Conservation (phyloP, 2,113 vertebrate species). For the Tychaedon coryphoeus region DNA sequence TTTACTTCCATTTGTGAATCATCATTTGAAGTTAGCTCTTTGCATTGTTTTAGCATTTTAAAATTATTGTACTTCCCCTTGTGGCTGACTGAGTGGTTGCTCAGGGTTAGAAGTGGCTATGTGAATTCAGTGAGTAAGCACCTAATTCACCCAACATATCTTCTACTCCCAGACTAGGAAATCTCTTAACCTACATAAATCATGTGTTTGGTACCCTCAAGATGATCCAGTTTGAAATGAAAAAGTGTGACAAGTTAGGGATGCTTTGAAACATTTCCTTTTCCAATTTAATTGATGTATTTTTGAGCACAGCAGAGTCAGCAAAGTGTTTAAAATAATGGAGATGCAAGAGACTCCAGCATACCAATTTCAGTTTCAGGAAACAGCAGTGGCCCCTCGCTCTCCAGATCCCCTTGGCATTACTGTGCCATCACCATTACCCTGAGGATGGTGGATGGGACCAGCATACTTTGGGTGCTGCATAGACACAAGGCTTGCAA, state of each 20-base stretch:
- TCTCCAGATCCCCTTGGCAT: neutral
- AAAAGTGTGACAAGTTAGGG: neutral
- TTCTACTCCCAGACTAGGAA: neutral
- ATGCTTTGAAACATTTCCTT: neutral
- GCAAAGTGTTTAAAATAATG: neutral
- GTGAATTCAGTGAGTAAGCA: neutral
- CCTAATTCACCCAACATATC: neutral
- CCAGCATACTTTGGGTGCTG: neutral
- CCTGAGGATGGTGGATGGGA: neutral
- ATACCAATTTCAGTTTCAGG: neutral
- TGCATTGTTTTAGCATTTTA: neutral
- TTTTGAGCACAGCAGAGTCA: neutral
- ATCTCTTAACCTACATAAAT: neutral
- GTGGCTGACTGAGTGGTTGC: neutral
- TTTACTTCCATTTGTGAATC: neutral
- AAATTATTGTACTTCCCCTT: neutral
- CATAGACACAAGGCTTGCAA: neutral
- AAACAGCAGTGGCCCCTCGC: neutral
- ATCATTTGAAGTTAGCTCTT: neutral
- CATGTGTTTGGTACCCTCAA: neutral
- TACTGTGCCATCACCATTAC: neutral
- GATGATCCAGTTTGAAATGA: neutral
- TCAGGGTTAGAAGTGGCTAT: neutral
- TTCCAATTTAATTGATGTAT: neutral
- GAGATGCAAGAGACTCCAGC: neutral